phyloP scores from a whole-genome alignment of 2,113 vertebrate genomes.

The Megaceryle torquata region DNA sequence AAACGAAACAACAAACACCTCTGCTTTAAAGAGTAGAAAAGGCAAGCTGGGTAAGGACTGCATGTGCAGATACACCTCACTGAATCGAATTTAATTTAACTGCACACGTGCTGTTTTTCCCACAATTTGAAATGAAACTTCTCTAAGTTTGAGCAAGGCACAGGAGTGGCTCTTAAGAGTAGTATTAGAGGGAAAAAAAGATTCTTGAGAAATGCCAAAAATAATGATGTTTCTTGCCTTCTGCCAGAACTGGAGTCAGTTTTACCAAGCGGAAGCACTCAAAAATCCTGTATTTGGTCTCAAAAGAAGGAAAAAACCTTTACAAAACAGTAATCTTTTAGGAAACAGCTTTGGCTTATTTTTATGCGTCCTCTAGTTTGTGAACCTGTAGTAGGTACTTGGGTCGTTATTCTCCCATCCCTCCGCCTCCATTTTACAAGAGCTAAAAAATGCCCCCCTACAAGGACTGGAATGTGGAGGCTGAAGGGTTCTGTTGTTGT shows the following conservation, averaged over 20 bases:
- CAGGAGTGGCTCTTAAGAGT: not conserved
- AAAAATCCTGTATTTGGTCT: not conserved
- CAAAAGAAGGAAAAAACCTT: not conserved
- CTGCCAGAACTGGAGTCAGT: not conserved
- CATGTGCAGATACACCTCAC: not conserved
- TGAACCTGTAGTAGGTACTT: constrained; percentile 11
- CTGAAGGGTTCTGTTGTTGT: not conserved
- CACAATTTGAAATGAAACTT: not conserved
- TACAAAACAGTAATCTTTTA: not conserved
- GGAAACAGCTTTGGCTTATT: not conserved
- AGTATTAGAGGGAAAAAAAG: not conserved
- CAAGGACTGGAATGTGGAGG: constrained; percentile 47
- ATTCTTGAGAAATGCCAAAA: constrained; percentile 21
- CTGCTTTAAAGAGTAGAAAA: not conserved
- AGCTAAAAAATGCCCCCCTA: constrained; percentile 57
- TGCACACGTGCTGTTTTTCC: not conserved
- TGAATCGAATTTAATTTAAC: not conserved
- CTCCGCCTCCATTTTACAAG: constrained; percentile 6
- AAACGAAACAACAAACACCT: not conserved
- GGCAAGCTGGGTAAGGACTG: not conserved
- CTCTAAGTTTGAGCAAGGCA: not conserved
- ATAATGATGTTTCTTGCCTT: constrained; percentile 23
- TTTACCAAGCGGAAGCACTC: constrained; percentile 15
- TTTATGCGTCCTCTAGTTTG: not conserved
- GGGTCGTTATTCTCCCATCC: not conserved